phyloP scores from a whole-genome alignment of 2,888 invertebrate genomes.

The Euspilapteryx auroguttella region DNA sequence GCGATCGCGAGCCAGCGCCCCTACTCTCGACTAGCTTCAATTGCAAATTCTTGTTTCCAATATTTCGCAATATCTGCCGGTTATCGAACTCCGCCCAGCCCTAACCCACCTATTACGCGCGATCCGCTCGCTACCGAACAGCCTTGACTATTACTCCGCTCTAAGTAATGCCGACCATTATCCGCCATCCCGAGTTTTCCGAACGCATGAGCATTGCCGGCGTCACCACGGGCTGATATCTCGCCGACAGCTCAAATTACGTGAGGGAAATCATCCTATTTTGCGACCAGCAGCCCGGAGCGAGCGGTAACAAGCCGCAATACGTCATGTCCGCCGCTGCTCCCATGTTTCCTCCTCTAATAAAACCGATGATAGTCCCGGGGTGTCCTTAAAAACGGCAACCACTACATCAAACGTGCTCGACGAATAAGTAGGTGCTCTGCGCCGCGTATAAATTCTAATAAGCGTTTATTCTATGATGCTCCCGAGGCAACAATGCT shows the following conservation, averaged over 20 bases:
- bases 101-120: conserved; percentile 37
- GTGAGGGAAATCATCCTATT: conserved; percentile 39
- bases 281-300: conserved; percentile 26
- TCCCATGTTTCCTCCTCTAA: conserved; percentile 40
- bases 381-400: conserved; percentile 35
- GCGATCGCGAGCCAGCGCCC: conserved; percentile 33
- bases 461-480: conserved; percentile 38
- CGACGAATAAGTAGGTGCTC: conserved; percentile 14
- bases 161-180: conserved; percentile 26
- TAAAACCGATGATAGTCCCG: conserved; percentile 37
- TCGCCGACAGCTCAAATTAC: conserved; percentile 48
- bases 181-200: conserved; percentile 5
- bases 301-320: conserved; percentile 29
- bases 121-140: conserved; percentile 42
- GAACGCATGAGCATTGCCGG: conserved; percentile 18
- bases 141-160: conserved; percentile 44
- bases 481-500: conserved; percentile 45
- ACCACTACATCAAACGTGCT: conserved; percentile 29
- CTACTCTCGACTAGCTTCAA: conserved; percentile 22
- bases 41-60: conserved; percentile 2
- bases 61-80: conserved; percentile 27
- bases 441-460: conserved; percentile 38
- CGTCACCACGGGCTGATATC: conserved; percentile 44
- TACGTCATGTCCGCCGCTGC: conserved; percentile 23
- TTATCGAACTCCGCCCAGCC: conserved; percentile 34